A percentile compares a stretch with the other conserved stretches of the same genome.
Conservation (phyloP, 2,888 invertebrate genomes). For the Entomobrya proxima region DNA sequence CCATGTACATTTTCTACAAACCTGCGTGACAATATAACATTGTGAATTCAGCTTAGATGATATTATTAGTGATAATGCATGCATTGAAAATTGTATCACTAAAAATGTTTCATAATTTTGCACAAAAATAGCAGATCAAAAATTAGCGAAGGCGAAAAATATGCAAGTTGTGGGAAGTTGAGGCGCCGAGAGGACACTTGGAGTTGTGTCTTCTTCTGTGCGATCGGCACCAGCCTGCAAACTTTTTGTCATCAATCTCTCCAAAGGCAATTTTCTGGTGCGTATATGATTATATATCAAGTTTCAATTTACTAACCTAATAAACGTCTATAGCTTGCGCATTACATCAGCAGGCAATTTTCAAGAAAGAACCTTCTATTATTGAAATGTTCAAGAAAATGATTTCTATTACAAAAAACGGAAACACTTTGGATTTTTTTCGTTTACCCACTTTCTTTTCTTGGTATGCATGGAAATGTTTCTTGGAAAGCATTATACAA, state of each 20-base stretch:
- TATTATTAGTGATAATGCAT: conserved; percentile 1
- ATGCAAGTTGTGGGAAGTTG: conserved; percentile 71
- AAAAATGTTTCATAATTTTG: conserved; percentile 40
- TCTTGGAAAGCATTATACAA: neutral
- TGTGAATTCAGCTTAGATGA: neutral
- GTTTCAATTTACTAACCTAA: conserved; percentile 31
- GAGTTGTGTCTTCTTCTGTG: conserved; percentile 69
- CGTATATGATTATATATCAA: conserved; percentile 24
- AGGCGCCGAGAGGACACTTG: conserved; percentile 70
- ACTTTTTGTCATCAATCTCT: conserved; percentile 68
- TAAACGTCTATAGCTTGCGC: neutral
- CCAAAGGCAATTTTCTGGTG: conserved; percentile 55
- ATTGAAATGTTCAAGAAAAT: neutral
- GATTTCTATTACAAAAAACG: neutral
- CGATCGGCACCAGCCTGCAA: conserved; percentile 70
- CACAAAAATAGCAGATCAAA: conserved; percentile 41
- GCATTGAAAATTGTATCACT: neutral
- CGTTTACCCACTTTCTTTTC: conserved; percentile 8
- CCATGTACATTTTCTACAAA: no score
- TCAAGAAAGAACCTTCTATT: neutral
- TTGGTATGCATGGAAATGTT: neutral
- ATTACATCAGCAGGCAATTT: neutral
- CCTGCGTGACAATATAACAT: no score
- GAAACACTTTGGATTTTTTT: neutral
- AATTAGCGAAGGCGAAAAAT: conserved; percentile 67